Base-by-base conservation (phyloP, 2,113 vertebrate genomes). In the Dicentrarchus labrax region DNA sequence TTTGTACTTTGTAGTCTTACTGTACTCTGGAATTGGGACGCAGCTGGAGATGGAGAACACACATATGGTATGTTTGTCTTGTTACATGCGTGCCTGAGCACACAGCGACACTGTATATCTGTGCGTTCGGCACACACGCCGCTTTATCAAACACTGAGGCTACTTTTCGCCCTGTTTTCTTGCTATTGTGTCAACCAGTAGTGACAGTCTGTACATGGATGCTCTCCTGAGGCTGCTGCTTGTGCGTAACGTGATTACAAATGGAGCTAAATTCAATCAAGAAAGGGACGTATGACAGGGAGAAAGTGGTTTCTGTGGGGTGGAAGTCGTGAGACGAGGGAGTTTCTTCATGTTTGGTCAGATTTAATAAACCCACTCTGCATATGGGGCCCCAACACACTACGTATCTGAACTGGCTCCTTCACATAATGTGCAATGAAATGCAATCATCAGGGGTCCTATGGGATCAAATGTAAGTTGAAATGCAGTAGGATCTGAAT, bases 191-290 rank as follows among this genome's bases (percentile, higher is more conserved):
- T 84, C 84, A 82, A 80, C 59, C 57, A 77, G 60, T 56, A 54
- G 78, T 76, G 82, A 85, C 83, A 67, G 39, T 54, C 21, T 72
- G 4, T 36, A 70, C 69, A 61, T 67, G 24, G 68, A 51, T 12
- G 6, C 30, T 67, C 80, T 76, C 85, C 76, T 19, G 71, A 79
- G 84, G 89, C 79, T 48, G 17, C 69, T 57, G 61, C 73, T 80
- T 61, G 68, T 80, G 75, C 64, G n/a, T 78, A 90, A 90, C 72
- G 1, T 84, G 72, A 90, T 91, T 86, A 78, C 72, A 81, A 74
- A 91, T 51, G 61, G 71, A 61, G 75, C 76, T 61, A 48, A 82
- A 84, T 89, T 86, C 67, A 90, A 83, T 85, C 76, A 82, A 51
- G 45, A 75, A 57, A 45, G 56, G 38, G 68, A 61, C 53, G 5